Evolutionary conservation across 2,888 invertebrate species (phyloP).

Genomic region (Papilio gigon): DNA sequence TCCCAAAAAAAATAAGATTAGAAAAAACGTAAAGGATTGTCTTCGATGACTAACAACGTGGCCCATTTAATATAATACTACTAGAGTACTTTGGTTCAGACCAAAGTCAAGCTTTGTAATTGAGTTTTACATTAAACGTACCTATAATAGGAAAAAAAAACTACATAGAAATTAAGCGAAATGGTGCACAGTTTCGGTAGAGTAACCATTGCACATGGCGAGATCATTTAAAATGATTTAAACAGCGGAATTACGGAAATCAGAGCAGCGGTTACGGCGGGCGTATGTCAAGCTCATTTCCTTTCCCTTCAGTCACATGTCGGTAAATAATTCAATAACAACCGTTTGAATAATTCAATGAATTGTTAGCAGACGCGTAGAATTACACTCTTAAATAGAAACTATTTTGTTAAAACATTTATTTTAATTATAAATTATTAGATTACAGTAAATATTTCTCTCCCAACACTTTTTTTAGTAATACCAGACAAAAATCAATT

Average conservation of each 20-base stretch:
- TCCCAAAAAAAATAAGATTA: too few species aligned
- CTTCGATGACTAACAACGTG: too few species aligned
- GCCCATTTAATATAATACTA: too few species aligned
- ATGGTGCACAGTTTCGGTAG: conserved; percentile 9
- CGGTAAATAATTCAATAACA: conserved; percentile 49
- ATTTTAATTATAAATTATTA: too few species aligned
- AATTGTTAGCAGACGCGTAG: neutral
- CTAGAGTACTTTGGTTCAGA: too few species aligned
- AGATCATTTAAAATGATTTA: conserved; percentile 35
- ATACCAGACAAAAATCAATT: too few species aligned
- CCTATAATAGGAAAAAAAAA: neutral
- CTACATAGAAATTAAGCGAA: neutral
- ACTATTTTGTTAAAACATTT: too few species aligned
- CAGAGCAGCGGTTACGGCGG: conserved; percentile 35
- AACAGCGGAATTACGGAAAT: conserved; percentile 40
- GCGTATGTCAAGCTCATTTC: conserved; percentile 36
- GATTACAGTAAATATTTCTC: too few species aligned
- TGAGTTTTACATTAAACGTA: neutral
- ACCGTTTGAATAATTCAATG: conserved; percentile 25
- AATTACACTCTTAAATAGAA: too few species aligned
- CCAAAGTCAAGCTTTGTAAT: neutral
- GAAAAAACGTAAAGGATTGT: too few species aligned
- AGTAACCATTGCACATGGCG: conserved; percentile 1
- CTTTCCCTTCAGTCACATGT: conserved; percentile 49
- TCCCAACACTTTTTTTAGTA: too few species aligned